phyloP scores from a whole-genome alignment of 2,888 invertebrate genomes.

The Acleris literana region DNA sequence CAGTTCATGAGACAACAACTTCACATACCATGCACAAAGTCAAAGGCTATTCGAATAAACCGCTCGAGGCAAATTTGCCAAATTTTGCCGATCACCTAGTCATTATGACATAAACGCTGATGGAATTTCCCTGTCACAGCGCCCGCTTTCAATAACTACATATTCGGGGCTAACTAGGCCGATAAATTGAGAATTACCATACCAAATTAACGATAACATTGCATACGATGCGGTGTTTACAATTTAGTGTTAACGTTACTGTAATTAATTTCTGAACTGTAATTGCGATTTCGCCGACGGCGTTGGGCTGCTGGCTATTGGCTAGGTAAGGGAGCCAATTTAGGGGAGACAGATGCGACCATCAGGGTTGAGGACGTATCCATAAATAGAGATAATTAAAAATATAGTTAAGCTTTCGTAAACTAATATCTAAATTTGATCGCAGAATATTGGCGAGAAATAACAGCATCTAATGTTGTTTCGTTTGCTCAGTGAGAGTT shows the following conservation, averaged over 20 bases:
- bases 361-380: too few species aligned
- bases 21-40: constrained; percentile 19
- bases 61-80: constrained; percentile 23
- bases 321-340: not conserved
- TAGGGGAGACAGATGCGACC: too few species aligned
- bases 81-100: constrained; percentile 30
- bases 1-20: constrained; percentile 30
- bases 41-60: constrained; percentile 33
- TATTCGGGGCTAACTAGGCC: constrained; percentile 21
- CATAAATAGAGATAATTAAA: too few species aligned
- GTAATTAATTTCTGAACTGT: constrained; percentile 14
- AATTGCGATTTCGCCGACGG: constrained; percentile 4
- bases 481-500: too few species aligned
- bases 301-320: not conserved
- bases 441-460: too few species aligned
- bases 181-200: constrained; percentile 28
- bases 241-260: constrained; percentile 9
- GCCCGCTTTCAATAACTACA: constrained; percentile 33
- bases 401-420: too few species aligned
- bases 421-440: too few species aligned
- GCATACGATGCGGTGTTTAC: constrained; percentile 14
- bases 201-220: constrained; percentile 29
- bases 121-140: constrained; percentile 36
- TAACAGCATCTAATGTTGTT: too few species aligned
- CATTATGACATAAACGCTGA: constrained; percentile 33